Base-by-base conservation (phyloP, 2,113 vertebrate species). In the Guaruba guarouba region DNA sequence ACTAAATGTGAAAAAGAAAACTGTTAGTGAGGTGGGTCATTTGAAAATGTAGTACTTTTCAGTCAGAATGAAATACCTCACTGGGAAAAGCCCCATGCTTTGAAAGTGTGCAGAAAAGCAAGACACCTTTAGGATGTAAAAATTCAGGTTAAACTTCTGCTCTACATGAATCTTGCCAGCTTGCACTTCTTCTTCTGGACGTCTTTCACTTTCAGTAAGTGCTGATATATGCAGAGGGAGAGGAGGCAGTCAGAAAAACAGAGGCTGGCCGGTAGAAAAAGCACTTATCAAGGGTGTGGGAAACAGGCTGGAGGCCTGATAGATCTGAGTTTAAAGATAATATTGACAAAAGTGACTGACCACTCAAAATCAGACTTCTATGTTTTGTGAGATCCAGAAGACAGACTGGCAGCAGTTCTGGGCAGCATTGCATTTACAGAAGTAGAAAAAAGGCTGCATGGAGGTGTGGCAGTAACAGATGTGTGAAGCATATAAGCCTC, bases 171-270 rank as follows among this genome's bases (percentile, higher is more conserved):
- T 74, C 74, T 90, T 86, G 8, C 63, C 68, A 86, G 4, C 23
- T 90, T 24, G 2, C 22, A n/a, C 25, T 69, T 39, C 19, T 76
- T 59, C 62, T 79, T 75, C 57, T 77, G 54, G 13, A 33, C 3
- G 59, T 66, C n/a, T 80, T 88, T 92, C 49, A 74, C 74, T 93
- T 88, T 86, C n/a, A 69, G 63, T 54, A 86, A 54, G 92, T 71
- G 43, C 17, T 90, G 76, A 54, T 69, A 43, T 6, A 54, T 29
- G 28, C 24, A 75, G 29, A 59, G 24, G 64, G 62, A 74, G 27
- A 86, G 35, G 15, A 51, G 16, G 67, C 22, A 54, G 43, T 17
- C 29, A 83, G 54, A 68, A 87, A 88, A 90, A 31, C 27, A 70
- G 54, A 6, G 61, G 3, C 16, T 83, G 25, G 3, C 37, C 49